These are phyloP conservation scores for Chouioia cunea DNA, from an alignment of 2,888 invertebrate genomes.

Conservation along the genomic window DNA sequence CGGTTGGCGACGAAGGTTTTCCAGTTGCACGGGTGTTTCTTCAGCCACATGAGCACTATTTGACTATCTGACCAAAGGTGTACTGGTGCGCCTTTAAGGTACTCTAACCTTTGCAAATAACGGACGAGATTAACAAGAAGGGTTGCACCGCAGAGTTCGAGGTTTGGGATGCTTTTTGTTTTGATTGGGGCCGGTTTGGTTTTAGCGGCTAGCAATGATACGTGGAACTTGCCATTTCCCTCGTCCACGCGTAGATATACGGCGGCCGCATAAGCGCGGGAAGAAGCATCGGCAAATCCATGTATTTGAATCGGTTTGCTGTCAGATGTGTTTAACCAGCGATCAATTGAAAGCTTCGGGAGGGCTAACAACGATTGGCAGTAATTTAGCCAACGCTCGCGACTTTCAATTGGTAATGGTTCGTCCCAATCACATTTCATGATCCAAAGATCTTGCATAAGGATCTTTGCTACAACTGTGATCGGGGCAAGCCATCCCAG, in stretches of 20 bases:
- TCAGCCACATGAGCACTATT: slow-evolving; percentile 51
- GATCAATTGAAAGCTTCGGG: slow-evolving; percentile 8
- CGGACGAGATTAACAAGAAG: slow-evolving; percentile 32
- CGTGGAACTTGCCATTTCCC: not conserved
- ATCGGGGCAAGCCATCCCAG: slow-evolving; percentile 4
- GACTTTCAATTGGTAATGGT: slow-evolving; percentile 12
- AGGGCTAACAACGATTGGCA: slow-evolving; percentile 15
- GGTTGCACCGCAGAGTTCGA: slow-evolving; percentile 16
- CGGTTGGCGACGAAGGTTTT: slow-evolving; percentile 54
- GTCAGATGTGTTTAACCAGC: not conserved
- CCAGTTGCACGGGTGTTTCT: slow-evolving; percentile 50
- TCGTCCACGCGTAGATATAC: slow-evolving; percentile 33
- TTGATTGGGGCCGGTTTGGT: slow-evolving; percentile 41
- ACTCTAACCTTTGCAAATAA: slow-evolving; percentile 21
- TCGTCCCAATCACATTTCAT: slow-evolving; percentile 7
- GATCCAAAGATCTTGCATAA: slow-evolving; percentile 6
- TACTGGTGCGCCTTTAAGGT: slow-evolving; percentile 17
- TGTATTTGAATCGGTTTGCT: slow-evolving; percentile 19
- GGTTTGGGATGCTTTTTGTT: slow-evolving; percentile 39
- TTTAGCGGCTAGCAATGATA: slow-evolving; percentile 37
- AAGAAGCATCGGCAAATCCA: slow-evolving; percentile 42
- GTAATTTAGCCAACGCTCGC: slow-evolving; percentile 23
- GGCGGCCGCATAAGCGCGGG: slow-evolving; percentile 33
- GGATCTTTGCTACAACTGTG: not conserved
- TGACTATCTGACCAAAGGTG: slow-evolving; percentile 51